Evolutionary conservation across 2,113 vertebrate species (phyloP).

Genomic region (Penelope pileata): DNA sequence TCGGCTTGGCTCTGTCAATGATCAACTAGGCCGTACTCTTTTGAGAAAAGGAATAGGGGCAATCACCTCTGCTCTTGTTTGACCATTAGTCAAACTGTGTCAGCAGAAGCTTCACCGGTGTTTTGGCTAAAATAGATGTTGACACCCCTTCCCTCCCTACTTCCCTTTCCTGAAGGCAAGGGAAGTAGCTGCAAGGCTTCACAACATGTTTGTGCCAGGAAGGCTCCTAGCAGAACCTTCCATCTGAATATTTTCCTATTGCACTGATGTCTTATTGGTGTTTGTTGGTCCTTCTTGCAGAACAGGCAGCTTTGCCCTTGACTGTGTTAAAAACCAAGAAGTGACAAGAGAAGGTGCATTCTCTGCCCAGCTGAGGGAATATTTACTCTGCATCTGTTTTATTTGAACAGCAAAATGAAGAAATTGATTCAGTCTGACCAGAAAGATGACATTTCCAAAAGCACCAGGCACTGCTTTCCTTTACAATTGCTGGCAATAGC

Average conservation of each 20-base stretch:
- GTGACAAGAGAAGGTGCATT: rapidly evolving
- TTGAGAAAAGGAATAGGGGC: not conserved
- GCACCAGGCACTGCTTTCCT: not conserved
- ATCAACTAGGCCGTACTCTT: not conserved
- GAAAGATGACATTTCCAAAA: not conserved
- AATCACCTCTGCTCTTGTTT: not conserved
- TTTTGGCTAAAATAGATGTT: not conserved
- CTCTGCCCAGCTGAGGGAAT: not conserved
- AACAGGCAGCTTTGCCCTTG: not conserved
- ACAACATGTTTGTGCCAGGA: not conserved
- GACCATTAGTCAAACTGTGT: not conserved
- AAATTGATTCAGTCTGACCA: not conserved
- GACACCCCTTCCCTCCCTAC: not conserved
- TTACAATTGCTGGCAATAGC: not conserved
- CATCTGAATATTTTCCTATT: not conserved
- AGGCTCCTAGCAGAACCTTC: not conserved
- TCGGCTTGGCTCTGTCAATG: constrained; percentile 6
- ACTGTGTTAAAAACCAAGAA: not conserved
- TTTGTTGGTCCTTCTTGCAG: not conserved
- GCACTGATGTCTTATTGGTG: not conserved
- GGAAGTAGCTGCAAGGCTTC: not conserved
- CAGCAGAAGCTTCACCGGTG: not conserved
- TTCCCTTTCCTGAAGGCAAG: not conserved
- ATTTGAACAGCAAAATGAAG: not conserved
- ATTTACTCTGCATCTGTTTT: not conserved